Evolutionary conservation across 2,113 vertebrate genomes (phyloP).

Genomic region (Silurus meridionalis): DNA sequence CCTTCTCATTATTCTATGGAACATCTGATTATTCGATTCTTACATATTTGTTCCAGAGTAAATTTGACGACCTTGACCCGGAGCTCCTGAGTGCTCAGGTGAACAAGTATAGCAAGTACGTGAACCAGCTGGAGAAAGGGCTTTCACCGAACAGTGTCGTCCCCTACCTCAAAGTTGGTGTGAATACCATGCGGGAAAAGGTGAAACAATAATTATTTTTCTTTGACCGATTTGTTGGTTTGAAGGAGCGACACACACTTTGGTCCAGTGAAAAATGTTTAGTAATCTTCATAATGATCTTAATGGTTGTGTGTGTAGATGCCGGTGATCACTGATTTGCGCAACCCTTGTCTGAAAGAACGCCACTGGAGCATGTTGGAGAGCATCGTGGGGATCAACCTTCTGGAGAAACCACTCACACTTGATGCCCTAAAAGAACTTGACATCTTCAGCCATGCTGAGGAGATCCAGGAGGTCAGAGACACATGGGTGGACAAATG

Average conservation of each 20-base stretch:
- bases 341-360: conserved; percentile 76
- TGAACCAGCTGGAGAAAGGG: conserved; percentile 80
- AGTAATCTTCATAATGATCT: not conserved
- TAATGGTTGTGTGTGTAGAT: conserved; percentile 63
- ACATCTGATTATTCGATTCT: not conserved
- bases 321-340: conserved; percentile 77
- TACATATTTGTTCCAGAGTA: conserved; percentile 63
- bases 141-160: conserved; percentile 77
- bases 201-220: conserved; percentile 49
- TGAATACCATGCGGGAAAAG: conserved; percentile 80
- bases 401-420: conserved; percentile 68
- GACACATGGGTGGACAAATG: not conserved
- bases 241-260: not conserved
- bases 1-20: not conserved
- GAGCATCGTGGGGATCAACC: conserved; percentile 62
- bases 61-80: conserved; percentile 76
- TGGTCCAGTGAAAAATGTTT: not conserved
- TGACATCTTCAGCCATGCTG: conserved; percentile 69
- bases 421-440: conserved; percentile 71
- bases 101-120: conserved; percentile 75
- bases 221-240: not conserved
- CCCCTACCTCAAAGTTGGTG: conserved; percentile 72
- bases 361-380: conserved; percentile 78
- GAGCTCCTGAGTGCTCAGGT: conserved; percentile 76
- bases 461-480: conserved; percentile 76